A percentile compares a stretch with the other conserved stretches of the same genome.
phyloP scores from a whole-genome alignment of 2,888 invertebrate genomes.

The Cantharis rustica region DNA sequence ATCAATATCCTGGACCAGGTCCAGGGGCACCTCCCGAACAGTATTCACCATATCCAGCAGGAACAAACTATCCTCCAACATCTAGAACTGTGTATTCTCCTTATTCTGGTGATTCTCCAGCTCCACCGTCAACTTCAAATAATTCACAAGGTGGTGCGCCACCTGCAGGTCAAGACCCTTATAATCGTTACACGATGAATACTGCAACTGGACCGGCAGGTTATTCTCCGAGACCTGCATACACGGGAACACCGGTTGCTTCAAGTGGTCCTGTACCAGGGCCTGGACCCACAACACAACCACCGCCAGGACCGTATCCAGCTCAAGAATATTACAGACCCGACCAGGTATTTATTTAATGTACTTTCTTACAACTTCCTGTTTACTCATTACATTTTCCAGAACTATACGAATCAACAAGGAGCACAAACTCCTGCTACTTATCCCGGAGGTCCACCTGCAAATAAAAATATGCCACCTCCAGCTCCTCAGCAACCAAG shows the following conservation, averaged over 20 bases:
- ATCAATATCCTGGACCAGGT: constrained; percentile 70
- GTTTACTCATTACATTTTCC: background rate
- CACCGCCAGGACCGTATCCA: constrained; percentile 58
- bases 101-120: constrained; percentile 65
- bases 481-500: constrained; percentile 72
- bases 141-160: constrained; percentile 48
- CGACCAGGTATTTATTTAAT: constrained; percentile 47
- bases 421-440: constrained; percentile 48
- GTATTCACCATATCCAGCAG: constrained; percentile 62
- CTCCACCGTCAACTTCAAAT: constrained; percentile 37
- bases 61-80: constrained; percentile 62
- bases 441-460: constrained; percentile 55
- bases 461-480: constrained; percentile 65
- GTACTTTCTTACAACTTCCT: background rate
- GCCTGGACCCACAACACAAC: constrained; percentile 50
- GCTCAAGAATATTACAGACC: constrained; percentile 63
- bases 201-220: constrained; percentile 41
- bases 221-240: constrained; percentile 52
- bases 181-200: constrained; percentile 51
- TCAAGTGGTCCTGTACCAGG: constrained; percentile 38
- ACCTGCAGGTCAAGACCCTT: constrained; percentile 51
- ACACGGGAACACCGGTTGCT: constrained; percentile 44
- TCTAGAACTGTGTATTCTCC: constrained; percentile 79
- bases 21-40: constrained; percentile 58
- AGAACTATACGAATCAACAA: constrained; percentile 44